Conservation (phyloP, 2,888 invertebrate species). For the Thymelicus sylvestris region DNA sequence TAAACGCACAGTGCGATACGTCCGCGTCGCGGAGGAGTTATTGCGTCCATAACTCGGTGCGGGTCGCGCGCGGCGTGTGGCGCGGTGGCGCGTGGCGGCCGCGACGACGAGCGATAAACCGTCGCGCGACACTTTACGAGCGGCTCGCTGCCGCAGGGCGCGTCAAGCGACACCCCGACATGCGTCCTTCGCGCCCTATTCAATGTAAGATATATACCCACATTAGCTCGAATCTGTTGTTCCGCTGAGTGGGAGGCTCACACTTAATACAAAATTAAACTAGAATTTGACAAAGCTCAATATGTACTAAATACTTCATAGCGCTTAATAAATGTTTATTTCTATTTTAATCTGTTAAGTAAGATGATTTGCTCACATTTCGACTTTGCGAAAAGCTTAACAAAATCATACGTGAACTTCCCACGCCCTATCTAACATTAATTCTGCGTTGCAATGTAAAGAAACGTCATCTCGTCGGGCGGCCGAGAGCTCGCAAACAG, state of each 20-base stretch:
- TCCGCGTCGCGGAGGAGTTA: slow-evolving; percentile 50
- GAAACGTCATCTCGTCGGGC: slow-evolving; percentile 47
- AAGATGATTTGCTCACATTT: not conserved
- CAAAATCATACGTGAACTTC: not conserved
- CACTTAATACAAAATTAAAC: no score
- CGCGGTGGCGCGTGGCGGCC: slow-evolving; percentile 37
- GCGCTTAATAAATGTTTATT: no score
- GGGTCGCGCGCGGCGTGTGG: not conserved
- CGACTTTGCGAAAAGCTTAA: no score
- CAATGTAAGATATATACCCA: no score
- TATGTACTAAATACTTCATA: no score
- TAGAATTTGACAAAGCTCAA: no score
- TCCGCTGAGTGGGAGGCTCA: no score
- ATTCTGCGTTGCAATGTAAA: slow-evolving; percentile 45
- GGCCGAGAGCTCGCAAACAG: slow-evolving; percentile 44
- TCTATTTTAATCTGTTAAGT: no score
- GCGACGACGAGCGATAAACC: slow-evolving; percentile 35
- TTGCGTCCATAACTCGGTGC: slow-evolving; percentile 48
- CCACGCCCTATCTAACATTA: slow-evolving; percentile 25
- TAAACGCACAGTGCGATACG: slow-evolving; percentile 47
- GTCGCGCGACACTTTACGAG: slow-evolving; percentile 14
- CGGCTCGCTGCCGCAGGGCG: not conserved
- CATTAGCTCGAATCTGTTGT: no score
- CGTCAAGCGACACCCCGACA: not conserved
- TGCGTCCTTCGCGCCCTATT: no score